phyloP scores from a whole-genome alignment of 53 echinoderm and acorn worm genomes.

The Actinopyga echinites region DNA sequence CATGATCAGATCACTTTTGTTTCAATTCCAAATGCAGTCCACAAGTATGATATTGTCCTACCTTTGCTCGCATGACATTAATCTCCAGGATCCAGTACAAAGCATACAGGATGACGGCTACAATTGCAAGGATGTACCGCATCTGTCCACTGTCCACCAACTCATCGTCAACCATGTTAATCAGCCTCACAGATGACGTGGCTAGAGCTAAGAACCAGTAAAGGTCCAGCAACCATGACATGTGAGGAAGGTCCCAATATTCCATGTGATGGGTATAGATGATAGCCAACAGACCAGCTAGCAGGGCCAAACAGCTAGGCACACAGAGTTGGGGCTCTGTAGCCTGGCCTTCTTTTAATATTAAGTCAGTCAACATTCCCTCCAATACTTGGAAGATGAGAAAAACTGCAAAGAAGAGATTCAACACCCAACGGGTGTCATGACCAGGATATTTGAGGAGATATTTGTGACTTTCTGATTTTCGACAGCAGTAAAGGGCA shows the following conservation, averaged over 20 bases:
- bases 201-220: slow-evolving; percentile 66
- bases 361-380: slow-evolving; percentile 64
- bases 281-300: slow-evolving; percentile 54
- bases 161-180: slow-evolving; percentile 21
- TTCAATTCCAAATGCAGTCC: too few species aligned
- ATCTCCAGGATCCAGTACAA: slow-evolving; percentile 32
- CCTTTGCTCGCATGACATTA: slow-evolving; percentile 49
- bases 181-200: not conserved
- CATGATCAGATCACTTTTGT: too few species aligned
- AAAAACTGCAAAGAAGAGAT: slow-evolving; percentile 42
- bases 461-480: slow-evolving; percentile 49
- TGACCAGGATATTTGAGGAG: slow-evolving; percentile 71
- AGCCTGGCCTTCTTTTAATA: slow-evolving; percentile 20
- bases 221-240: slow-evolving; percentile 60
- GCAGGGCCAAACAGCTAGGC: slow-evolving; percentile 54
- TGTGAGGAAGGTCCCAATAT: slow-evolving; percentile 60
- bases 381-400: slow-evolving; percentile 56
- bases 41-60: not conserved
- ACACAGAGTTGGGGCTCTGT: slow-evolving; percentile 85
- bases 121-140: slow-evolving; percentile 5
- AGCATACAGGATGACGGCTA: slow-evolving; percentile 25
- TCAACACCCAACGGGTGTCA: slow-evolving; percentile 47
- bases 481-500: slow-evolving; percentile 56
- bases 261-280: slow-evolving; percentile 66
- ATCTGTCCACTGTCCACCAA: slow-evolving; percentile 3